Evolutionary conservation across 2,113 vertebrate species (phyloP), one percentile per base, ranked within the genome.

Genomic region (Empidonax alnorum): DNA sequence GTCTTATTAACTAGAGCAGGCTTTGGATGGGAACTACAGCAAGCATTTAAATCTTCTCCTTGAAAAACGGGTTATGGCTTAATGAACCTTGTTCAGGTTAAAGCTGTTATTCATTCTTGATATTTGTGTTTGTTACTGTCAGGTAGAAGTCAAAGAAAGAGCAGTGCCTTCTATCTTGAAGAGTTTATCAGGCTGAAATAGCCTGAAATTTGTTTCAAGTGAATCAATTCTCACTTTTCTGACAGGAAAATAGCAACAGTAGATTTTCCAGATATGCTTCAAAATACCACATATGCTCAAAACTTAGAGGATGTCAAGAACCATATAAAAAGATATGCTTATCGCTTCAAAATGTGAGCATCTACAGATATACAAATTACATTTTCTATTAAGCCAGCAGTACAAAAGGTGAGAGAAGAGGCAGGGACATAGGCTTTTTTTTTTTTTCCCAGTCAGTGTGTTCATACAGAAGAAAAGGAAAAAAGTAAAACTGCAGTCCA

Each of bases 81-180:
- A 94, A 94, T 94, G 89, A 94, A 91, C 75, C 67, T 85, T 91
- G 56, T 86, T 96, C 89, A 76, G 56, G 78, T 80, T 94, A 89
- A 86, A 74, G 50, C 79, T 87, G 88, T 92, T 93, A 88, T 84
- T 97, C 96, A 90, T 96, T 95, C 86, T 75, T 89, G 91, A 62
- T 97, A 86, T 92, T 96, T 95, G 23, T 94, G 39, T 90, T 94
- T 94, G 88, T 88, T 95, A 72, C 78, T 93, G 84, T 85, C 82
- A 94, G 68, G 42, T 77, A 88, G 87, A 87, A 94, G 87, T 94
- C 84, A 93, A 59, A 90, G 87, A 88, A 90, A 83, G 67, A 94
- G 55, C 80, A 89, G 33, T 73, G 44, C 31, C 63, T 93, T 87
- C 78, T 85, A 59, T 83, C 78, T 87, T 85, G 37, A 95, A 88